Conservation (phyloP, 2,888 invertebrate species). For the Tryphoninae sp. region DNA sequence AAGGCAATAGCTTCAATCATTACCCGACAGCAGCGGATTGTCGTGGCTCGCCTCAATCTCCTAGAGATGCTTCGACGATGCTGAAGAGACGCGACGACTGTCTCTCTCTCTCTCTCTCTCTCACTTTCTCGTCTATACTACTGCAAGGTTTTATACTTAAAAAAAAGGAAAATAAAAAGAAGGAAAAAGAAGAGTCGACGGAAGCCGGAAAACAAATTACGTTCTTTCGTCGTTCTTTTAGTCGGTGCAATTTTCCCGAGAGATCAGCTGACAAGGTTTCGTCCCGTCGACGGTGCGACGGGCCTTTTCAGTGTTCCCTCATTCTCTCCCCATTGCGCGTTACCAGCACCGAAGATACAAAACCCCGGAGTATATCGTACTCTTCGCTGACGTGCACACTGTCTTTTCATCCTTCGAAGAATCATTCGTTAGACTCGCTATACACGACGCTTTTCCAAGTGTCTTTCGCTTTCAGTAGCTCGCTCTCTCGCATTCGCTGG, state of each 20-base stretch:
- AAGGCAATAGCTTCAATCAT: slow-evolving; percentile 54
- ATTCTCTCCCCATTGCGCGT: slow-evolving; percentile 34
- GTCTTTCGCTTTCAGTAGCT: neutral
- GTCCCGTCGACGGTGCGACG: slow-evolving; percentile 51
- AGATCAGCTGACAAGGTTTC: slow-evolving; percentile 71
- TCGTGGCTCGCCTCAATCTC: slow-evolving; percentile 63
- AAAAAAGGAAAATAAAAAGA: slow-evolving; percentile 37
- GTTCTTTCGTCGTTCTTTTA: slow-evolving; percentile 67
- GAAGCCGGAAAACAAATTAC: slow-evolving; percentile 76
- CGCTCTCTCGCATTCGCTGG: neutral
- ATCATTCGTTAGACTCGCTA: slow-evolving; percentile 75
- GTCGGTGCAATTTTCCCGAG: slow-evolving; percentile 73
- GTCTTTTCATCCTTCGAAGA: slow-evolving; percentile 75
- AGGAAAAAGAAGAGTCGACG: slow-evolving; percentile 61
- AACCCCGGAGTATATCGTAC: slow-evolving; percentile 42
- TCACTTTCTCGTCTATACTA: neutral
- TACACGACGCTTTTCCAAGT: neutral
- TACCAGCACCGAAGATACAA: slow-evolving; percentile 51
- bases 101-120: slow-evolving; percentile 18
- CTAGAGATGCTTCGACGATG: slow-evolving; percentile 61
- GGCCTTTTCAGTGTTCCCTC: slow-evolving; percentile 68
- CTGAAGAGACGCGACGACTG: slow-evolving; percentile 37
- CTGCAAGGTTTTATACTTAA: slow-evolving; percentile 39
- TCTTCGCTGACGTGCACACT: slow-evolving; percentile 72
- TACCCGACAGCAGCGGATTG: slow-evolving; percentile 61